phyloP scores from a whole-genome alignment of 2,113 vertebrate species.

The Osmerus eperlanus region DNA sequence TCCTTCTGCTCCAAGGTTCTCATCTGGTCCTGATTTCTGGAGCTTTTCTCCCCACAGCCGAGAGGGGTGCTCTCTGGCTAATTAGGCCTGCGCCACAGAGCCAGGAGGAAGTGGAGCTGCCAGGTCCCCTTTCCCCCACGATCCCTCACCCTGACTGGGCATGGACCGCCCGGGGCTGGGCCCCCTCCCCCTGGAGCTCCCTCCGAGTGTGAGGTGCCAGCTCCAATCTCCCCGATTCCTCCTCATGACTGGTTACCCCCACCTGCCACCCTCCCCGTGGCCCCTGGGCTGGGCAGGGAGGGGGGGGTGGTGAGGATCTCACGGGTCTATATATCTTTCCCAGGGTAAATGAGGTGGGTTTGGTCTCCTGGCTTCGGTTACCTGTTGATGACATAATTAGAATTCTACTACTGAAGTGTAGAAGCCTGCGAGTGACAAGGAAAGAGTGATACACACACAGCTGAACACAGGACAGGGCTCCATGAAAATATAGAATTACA shows the following conservation, averaged over 20 bases:
- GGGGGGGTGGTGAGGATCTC: slow-evolving; percentile 22
- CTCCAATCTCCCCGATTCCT: slow-evolving; percentile 82
- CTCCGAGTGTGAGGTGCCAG: slow-evolving; percentile 80
- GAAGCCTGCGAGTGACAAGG: background rate
- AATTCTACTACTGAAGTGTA: slow-evolving; percentile 40
- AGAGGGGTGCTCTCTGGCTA: slow-evolving; percentile 67
- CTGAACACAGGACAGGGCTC: too few species aligned
- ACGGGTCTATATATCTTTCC: slow-evolving; percentile 35
- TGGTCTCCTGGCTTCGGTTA: slow-evolving; percentile 68
- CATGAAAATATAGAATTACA: too few species aligned
- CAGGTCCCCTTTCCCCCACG: slow-evolving; percentile 82
- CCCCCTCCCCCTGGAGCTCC: slow-evolving; percentile 47
- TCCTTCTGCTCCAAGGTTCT: slow-evolving; percentile 48
- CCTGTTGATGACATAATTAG: slow-evolving; percentile 75
- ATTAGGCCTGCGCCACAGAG: slow-evolving; percentile 81
- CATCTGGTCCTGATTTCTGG: slow-evolving; percentile 85
- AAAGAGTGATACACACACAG: too few species aligned
- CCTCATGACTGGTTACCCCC: slow-evolving; percentile 56
- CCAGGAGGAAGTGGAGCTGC: slow-evolving; percentile 84
- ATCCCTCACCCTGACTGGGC: slow-evolving; percentile 78
- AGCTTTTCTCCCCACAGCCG: slow-evolving; percentile 25
- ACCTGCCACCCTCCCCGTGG: slow-evolving; percentile 38
- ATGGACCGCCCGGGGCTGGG: slow-evolving; percentile 70
- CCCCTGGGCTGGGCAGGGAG: background rate
- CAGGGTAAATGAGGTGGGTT: slow-evolving; percentile 57